phyloP scores from a whole-genome alignment of 1,140 invertebrate species.

The Nephila pilipes region DNA sequence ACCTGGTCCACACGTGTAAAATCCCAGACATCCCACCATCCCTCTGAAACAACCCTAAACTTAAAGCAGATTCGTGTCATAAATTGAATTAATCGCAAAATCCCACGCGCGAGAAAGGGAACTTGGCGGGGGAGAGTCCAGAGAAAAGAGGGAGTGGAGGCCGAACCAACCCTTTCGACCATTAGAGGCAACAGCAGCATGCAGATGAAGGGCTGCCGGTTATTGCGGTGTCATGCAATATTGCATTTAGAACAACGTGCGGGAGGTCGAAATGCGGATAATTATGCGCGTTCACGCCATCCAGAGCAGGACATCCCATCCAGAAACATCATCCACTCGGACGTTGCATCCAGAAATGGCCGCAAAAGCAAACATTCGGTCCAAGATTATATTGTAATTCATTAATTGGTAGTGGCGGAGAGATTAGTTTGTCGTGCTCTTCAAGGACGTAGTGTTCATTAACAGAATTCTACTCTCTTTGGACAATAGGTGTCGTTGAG shows the following conservation, averaged over 20 bases:
- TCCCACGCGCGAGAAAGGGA: not conserved
- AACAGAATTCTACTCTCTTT: not conserved
- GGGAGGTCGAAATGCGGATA: constrained; percentile 6
- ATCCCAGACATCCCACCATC: too few relatives aligned
- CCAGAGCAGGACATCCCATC: not conserved
- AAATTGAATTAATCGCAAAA: not conserved
- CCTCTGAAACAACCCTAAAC: not conserved
- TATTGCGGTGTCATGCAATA: constrained; percentile 7
- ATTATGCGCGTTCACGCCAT: not conserved
- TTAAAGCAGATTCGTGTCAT: not conserved
- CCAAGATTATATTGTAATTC: not conserved
- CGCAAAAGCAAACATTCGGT: not conserved
- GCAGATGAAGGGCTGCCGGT: not conserved
- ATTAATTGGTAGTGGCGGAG: not conserved
- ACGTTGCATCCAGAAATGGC: not conserved
- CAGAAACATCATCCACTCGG: not conserved
- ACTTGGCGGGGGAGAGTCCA: not conserved
- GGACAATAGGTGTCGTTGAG: not conserved
- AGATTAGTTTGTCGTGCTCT: not conserved
- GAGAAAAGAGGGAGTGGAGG: not conserved
- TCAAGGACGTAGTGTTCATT: not conserved
- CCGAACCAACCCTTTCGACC: not conserved
- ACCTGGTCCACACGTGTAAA: too few relatives aligned
- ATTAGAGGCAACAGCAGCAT: not conserved
- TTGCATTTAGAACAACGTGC: constrained; percentile 3